Conservation (phyloP, 1,140 invertebrate species). For the Trichoplusia ni region DNA sequence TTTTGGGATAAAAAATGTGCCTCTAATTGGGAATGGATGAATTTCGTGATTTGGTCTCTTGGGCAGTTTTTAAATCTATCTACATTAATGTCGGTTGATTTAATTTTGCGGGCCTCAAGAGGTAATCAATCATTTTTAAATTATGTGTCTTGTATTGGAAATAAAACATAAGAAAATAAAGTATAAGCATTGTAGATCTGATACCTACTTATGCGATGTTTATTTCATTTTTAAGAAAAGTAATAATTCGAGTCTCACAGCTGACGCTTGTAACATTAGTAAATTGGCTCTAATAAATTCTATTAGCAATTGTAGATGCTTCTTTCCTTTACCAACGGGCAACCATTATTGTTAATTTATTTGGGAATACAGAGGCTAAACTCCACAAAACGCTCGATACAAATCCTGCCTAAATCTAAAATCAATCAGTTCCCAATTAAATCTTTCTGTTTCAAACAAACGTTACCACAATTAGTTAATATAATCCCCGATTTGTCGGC, state of each 20-base stretch:
- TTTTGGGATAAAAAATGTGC: conserved; percentile 18
- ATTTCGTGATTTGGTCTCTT: conserved; percentile 23
- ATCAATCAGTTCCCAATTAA: background rate
- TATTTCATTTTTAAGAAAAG: no score
- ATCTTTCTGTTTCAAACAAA: background rate
- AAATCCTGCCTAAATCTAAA: background rate
- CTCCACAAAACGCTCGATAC: background rate
- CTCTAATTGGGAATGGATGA: conserved; percentile 26
- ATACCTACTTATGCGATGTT: no score
- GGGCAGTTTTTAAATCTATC: conserved; percentile 7
- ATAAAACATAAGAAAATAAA: no score
- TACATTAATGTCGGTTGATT: background rate
- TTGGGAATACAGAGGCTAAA: no score
- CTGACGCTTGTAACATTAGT: no score
- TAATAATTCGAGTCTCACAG: no score
- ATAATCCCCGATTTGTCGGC: conserved; percentile 9
- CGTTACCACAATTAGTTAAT: conserved; percentile 15
- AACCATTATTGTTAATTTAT: no score
- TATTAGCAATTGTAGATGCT: no score
- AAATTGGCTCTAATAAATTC: no score
- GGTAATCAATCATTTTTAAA: background rate
- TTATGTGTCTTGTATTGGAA: background rate
- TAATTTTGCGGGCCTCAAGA: conserved; percentile 5
- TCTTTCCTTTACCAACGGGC: no score
- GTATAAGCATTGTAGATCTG: no score